phyloP scores from a whole-genome alignment of 2,113 vertebrate species.

The Dicerorhinus sumatrensis region DNA sequence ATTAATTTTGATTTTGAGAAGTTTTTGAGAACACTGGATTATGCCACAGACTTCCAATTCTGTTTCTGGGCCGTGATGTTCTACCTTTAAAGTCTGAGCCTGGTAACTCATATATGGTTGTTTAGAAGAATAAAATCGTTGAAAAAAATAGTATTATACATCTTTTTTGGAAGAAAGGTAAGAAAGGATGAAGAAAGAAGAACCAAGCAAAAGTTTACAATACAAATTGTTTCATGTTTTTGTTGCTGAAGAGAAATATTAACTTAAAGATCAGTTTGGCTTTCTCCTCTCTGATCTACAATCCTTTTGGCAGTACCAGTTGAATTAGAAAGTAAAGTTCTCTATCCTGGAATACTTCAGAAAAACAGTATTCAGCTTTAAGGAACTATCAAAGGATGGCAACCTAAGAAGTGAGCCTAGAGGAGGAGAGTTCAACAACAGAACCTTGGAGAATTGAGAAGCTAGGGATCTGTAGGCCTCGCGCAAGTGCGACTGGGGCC shows the following conservation, averaged over 20 bases:
- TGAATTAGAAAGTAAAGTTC: conserved; percentile 23
- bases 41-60: conserved; percentile 10
- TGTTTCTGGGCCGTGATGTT: neutral
- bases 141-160: neutral
- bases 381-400: neutral
- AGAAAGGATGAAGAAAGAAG: neutral
- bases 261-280: conserved; percentile 30
- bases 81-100: conserved; percentile 17
- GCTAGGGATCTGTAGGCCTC: neutral
- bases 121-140: conserved; percentile 2
- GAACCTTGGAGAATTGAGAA: neutral
- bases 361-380: neutral
- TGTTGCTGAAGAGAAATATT: conserved; percentile 43
- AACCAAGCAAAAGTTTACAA: neutral
- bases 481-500: neutral
- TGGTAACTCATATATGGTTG: neutral
- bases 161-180: neutral
- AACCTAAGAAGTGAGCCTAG: neutral
- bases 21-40: conserved; percentile 1
- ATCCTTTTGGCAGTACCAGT: neutral
- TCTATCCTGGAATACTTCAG: neutral
- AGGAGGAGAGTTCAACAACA: neutral
- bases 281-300: conserved; percentile 22
- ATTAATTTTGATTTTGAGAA: conserved; percentile 8
- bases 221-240: neutral